These are phyloP conservation scores for Rhynchonycteris naso DNA, from an alignment of 2,797 vertebrate species.

Conservation along the genomic window DNA sequence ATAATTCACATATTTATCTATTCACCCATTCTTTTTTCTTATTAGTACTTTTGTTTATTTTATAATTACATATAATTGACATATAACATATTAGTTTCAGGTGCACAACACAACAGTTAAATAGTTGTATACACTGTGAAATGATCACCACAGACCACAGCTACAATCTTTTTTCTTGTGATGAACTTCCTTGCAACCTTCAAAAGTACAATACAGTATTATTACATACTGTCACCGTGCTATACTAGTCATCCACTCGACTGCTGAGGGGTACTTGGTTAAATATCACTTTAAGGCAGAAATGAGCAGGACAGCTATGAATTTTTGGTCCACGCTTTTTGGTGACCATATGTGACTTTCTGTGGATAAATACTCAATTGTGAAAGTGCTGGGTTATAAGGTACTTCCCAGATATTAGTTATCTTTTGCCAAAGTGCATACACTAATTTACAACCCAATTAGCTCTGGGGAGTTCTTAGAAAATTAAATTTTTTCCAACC, in stretches of 20 bases:
- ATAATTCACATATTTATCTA: neutral
- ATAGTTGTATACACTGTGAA: neutral
- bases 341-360: neutral
- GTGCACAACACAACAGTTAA: neutral
- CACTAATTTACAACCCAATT: too few species aligned
- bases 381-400: neutral
- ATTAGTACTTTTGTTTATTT: neutral
- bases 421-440: neutral
- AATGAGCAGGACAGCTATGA: neutral
- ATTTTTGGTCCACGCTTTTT: neutral
- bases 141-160: neutral
- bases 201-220: too few species aligned
- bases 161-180: neutral
- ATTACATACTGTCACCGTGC: neutral
- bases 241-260: neutral
- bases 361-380: neutral
- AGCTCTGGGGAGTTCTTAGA: neutral
- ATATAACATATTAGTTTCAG: neutral
- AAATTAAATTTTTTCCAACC: too few species aligned
- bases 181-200: neutral
- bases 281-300: neutral
- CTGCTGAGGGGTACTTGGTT: too few species aligned
- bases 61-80: neutral
- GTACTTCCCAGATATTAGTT: neutral
- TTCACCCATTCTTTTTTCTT: neutral